phyloP scores from a whole-genome alignment of 1,140 invertebrate genomes.

The Eumeta japonica region DNA sequence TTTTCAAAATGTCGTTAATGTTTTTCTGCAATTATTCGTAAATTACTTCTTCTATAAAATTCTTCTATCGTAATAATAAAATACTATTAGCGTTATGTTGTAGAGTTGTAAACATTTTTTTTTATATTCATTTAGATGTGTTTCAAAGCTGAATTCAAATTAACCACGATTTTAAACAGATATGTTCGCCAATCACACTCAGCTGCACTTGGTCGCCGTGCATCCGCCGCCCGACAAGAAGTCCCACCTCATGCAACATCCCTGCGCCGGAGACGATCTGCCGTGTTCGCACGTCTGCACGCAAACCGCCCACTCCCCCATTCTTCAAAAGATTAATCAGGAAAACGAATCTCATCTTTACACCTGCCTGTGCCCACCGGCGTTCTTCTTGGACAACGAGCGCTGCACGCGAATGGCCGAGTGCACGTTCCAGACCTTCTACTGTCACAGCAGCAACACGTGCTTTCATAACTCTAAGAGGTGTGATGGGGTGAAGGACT shows the following conservation, averaged over 20 bases:
- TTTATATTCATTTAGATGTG: too few species aligned
- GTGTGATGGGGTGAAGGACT: constrained; percentile 73
- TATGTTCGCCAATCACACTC: constrained; percentile 30
- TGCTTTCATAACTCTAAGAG: constrained; percentile 64
- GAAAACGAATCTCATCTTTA: constrained; percentile 15
- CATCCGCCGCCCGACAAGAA: constrained; percentile 7
- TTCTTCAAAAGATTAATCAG: constrained; percentile 17
- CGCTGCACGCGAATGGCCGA: constrained; percentile 53
- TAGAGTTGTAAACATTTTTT: constrained; percentile 3
- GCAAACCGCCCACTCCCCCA: constrained; percentile 42
- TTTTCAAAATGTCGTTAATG: too few species aligned
- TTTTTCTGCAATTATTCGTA: too few species aligned
- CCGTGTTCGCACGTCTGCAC: constrained; percentile 75
- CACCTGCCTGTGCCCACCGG: constrained; percentile 65
- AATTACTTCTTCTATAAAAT: too few species aligned
- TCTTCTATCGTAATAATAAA: too few species aligned
- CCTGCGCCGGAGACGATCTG: constrained; percentile 60
- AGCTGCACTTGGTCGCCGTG: constrained; percentile 29
- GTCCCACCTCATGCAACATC: constrained; percentile 61
- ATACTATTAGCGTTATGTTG: too few species aligned
- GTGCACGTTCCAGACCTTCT: constrained; percentile 56
- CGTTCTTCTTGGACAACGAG: constrained; percentile 50
- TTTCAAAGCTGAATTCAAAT: too few species aligned
- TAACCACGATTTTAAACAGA: too few species aligned
- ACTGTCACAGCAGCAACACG: constrained; percentile 59